Base-by-base conservation (phyloP, 2,797 vertebrate species). In the Hydrocynus forskahlii region DNA sequence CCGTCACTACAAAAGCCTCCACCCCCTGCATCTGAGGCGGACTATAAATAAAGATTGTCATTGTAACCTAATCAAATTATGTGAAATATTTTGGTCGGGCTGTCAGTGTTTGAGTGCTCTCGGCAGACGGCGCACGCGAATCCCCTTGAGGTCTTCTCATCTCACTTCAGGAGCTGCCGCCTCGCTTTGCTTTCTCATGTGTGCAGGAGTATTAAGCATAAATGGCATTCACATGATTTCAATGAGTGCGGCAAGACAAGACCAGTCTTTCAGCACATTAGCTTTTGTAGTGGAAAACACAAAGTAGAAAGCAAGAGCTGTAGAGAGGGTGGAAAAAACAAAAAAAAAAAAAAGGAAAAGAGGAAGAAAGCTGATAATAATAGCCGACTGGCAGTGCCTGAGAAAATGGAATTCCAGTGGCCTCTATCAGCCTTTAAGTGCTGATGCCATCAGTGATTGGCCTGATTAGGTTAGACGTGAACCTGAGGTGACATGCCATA, bases 11-110 rank as follows among this genome's bases (percentile, higher is more conserved):
- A 87, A 91, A 86, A 54, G 85, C 71, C 38, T 76, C 48, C 71
- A 87, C 89, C 85, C 79, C 84, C 86, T 85, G 88, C 89, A 88
- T 93, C 89, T 90, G 89, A 91, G 85, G 83, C 83, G 23, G 80
- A 90, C 92, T 94, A 94, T 93, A 94, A 95, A 94, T 94, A 94
- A 93, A 93, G 91, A 93, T 91, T 91, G 92, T 93, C 92, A 92
- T 90, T 87, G 90, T 92, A 94, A 93, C 89, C 93, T 93, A 94
- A 95, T 95, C 92, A 93, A 93, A 94, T 95, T 93, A 94, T 88
- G 89, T 92, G 91, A 89, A 77, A 75, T 92, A 90, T 93, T 93
- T 93, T 90, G 89, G 93, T 90, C 85, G 78, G 89, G 86, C 90
- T 95, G 93, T 93, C 93, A 94, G 91, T 91, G 86, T 89, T 89